These are phyloP conservation scores for Tridacna crocea DNA, from an alignment of 2,888 invertebrate genomes.

Conservation along the genomic window DNA sequence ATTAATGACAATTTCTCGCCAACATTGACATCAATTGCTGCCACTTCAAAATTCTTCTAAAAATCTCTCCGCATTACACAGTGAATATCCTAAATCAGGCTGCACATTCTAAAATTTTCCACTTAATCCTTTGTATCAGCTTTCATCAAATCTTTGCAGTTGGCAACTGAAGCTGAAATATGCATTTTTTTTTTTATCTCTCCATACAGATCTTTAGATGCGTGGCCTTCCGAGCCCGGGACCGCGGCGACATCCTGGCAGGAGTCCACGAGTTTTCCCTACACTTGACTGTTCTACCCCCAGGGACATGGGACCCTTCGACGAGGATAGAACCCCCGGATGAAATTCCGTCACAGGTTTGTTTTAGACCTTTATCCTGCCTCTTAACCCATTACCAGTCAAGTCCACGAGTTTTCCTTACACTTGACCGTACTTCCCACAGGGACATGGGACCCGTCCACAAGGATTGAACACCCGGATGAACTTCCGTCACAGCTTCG, in stretches of 20 bases:
- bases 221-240: conserved; percentile 76
- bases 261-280: conserved; percentile 98
- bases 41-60: too few relatives aligned
- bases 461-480: conserved; percentile 85
- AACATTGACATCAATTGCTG: too few relatives aligned
- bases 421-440: conserved; percentile 92
- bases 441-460: conserved; percentile 98
- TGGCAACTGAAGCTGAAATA: too few relatives aligned
- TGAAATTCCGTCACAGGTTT: conserved; percentile 69
- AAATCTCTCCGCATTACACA: too few relatives aligned
- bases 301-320: conserved; percentile 98
- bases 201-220: conserved; percentile 76
- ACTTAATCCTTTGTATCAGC: too few relatives aligned
- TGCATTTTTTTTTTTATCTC: too few relatives aligned
- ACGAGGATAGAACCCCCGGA: conserved; percentile 86
- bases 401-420: conserved; percentile 96
- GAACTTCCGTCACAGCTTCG: conserved; percentile 68
- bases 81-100: too few relatives aligned
- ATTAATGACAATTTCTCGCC: too few relatives aligned
- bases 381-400: too few relatives aligned
- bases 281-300: conserved; percentile 91
- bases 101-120: too few relatives aligned
- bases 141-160: too few relatives aligned
- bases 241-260: conserved; percentile 92
- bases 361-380: too few relatives aligned